Evolutionary conservation across 2,113 vertebrate genomes (phyloP).

Genomic region (Callopanchax toddi): DNA sequence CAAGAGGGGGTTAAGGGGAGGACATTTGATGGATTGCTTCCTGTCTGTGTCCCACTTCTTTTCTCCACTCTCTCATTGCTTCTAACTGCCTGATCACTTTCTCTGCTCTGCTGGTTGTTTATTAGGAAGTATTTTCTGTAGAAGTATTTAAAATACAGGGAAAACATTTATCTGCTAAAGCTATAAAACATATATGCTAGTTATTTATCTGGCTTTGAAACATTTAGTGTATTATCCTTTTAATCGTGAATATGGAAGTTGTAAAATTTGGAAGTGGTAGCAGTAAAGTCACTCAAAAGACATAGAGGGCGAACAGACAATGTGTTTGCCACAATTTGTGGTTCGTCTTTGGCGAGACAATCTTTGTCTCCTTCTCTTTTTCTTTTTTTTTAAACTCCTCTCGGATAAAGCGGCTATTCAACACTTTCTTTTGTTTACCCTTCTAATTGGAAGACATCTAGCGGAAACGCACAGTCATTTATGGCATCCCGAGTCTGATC

Average conservation of each 20-base stretch:
- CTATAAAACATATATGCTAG: neutral
- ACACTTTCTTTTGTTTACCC: constrained; percentile 69
- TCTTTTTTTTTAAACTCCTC: constrained; percentile 20
- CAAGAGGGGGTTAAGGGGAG: neutral
- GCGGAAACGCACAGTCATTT: constrained; percentile 41
- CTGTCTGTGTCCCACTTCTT: constrained; percentile 52
- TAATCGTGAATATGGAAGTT: constrained; percentile 18
- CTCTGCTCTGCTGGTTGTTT: constrained; percentile 11
- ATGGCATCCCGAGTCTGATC: constrained; percentile 42
- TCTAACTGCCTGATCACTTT: constrained; percentile 1
- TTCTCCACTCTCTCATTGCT: constrained; percentile 30
- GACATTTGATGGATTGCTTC: constrained; percentile 68
- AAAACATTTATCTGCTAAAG: neutral
- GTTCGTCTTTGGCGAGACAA: constrained; percentile 18
- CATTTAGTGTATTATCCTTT: constrained; percentile 20
- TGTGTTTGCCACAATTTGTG: constrained; percentile 1
- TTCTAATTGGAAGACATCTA: constrained; percentile 68
- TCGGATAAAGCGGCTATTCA: constrained; percentile 39
- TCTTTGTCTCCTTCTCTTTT: constrained; percentile 20
- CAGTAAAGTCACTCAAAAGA: constrained; percentile 40
- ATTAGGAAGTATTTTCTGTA: constrained; percentile 7
- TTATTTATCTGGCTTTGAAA: constrained; percentile 41
- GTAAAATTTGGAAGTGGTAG: constrained; percentile 10
- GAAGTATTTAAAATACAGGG: constrained; percentile 16
- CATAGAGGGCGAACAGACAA: constrained; percentile 40